Evolutionary conservation across 2,797 vertebrate genomes (phyloP).

Genomic region (Onychomys torridus): DNA sequence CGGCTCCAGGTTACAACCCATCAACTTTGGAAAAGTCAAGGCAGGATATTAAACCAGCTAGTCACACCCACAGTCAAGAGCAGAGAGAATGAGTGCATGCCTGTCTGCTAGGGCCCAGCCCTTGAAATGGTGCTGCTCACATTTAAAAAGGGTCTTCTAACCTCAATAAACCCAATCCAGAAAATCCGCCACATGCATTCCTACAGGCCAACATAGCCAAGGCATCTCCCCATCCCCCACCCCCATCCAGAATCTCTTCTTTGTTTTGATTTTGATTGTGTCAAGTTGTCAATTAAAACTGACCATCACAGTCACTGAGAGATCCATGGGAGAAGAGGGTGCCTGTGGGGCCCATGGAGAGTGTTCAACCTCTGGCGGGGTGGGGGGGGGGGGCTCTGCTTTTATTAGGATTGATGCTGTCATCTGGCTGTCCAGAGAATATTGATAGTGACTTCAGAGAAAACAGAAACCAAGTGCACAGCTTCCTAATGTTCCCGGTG

Average conservation of each 20-base stretch:
- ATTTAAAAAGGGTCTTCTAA: neutral
- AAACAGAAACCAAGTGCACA: no score
- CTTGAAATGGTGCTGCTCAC: neutral
- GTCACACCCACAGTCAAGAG: neutral
- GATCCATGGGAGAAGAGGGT: neutral
- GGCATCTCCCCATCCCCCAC: neutral
- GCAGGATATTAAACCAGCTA: neutral
- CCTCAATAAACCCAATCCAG: neutral
- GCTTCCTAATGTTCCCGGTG: neutral
- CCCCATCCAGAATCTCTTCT: neutral
- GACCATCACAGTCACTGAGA: neutral
- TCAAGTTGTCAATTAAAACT: neutral
- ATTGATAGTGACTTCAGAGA: neutral
- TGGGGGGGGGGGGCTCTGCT: neutral
- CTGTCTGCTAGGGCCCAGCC: neutral
- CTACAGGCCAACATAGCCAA: neutral
- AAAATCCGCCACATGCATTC: neutral
- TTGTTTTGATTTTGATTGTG: neutral
- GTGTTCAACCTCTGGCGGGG: neutral
- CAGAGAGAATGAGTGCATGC: neutral
- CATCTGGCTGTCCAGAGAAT: neutral
- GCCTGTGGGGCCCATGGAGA: no score
- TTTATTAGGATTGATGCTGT: neutral
- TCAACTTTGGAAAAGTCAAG: neutral
- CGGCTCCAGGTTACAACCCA: neutral